A percentile compares a stretch with the other conserved stretches of the same genome.
phyloP scores from a whole-genome alignment of 35 echinoderm and acorn worm species.

The Patiria miniata region DNA sequence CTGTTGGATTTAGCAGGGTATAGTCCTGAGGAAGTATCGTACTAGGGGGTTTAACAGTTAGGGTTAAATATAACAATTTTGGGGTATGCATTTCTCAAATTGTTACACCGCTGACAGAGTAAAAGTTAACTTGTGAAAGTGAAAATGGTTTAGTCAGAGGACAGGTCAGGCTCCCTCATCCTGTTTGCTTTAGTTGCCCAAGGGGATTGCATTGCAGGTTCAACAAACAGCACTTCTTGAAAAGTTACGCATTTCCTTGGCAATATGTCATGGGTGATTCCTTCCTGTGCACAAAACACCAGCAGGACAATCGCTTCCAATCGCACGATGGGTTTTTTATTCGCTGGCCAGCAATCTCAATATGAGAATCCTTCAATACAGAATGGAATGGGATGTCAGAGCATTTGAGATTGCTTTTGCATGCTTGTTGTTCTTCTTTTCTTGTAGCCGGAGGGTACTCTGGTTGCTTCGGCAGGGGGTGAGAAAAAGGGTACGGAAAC shows the following conservation, averaged over 20 bases:
- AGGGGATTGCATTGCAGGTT: neutral
- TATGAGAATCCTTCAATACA: neutral
- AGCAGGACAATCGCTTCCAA: neutral
- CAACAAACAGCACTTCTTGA: neutral
- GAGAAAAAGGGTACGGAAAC: constrained; percentile 25
- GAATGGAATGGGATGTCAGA: neutral
- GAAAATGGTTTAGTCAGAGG: too few species aligned
- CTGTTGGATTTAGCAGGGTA: too few species aligned
- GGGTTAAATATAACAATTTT: too few species aligned
- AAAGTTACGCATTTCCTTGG: constrained; percentile 1
- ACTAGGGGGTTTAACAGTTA: too few species aligned
- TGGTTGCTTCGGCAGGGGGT: constrained; percentile 19
- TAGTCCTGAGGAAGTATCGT: too few species aligned
- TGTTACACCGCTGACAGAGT: too few species aligned
- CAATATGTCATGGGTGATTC: constrained; percentile 14
- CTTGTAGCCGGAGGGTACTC: neutral
- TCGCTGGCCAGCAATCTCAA: neutral
- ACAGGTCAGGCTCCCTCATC: too few species aligned
- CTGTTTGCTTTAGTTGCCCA: neutral
- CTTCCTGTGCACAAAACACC: constrained; percentile 8
- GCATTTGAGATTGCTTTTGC: neutral
- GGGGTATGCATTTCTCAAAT: too few species aligned
- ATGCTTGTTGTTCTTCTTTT: constrained; percentile 10
- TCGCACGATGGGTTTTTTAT: neutral
- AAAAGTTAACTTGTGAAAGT: too few species aligned